phyloP scores from a whole-genome alignment of 30 jellyfish, hydroid and myxozoan species.

The Aurelia coerulea region DNA sequence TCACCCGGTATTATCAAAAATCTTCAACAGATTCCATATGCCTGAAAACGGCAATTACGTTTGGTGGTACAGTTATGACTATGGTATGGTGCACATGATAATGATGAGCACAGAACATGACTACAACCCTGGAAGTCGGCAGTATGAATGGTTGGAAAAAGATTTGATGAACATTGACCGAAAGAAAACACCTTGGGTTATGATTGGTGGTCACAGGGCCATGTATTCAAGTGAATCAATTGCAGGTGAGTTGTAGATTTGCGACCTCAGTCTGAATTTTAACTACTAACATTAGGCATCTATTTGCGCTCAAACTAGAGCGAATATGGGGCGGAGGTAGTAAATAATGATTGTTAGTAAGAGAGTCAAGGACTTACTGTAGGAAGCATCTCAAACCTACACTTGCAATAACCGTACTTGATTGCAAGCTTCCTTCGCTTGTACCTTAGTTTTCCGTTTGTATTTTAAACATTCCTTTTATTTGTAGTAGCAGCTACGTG shows the following conservation, averaged over 20 bases:
- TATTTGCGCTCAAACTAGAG: too few species aligned
- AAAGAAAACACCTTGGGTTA: slow-evolving; percentile 83
- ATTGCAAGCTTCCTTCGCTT: too few species aligned
- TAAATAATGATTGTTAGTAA: too few species aligned
- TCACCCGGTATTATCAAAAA: neutral
- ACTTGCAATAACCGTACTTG: too few species aligned
- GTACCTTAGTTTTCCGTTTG: too few species aligned
- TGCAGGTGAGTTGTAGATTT: slow-evolving; percentile 16
- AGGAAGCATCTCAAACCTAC: too few species aligned
- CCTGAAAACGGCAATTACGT: slow-evolving; percentile 88
- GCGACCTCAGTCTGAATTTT: too few species aligned
- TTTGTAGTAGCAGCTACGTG: too few species aligned
- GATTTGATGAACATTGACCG: slow-evolving; percentile 77
- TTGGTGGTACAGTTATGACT: slow-evolving; percentile 91
- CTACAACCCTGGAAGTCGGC: slow-evolving; percentile 74
- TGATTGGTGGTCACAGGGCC: slow-evolving; percentile 87
- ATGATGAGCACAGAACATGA: slow-evolving; percentile 89
- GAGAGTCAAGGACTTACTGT: too few species aligned
- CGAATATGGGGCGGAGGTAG: too few species aligned
- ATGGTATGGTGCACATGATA: slow-evolving; percentile 85
- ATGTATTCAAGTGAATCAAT: slow-evolving; percentile 79
- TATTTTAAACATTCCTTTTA: too few species aligned
- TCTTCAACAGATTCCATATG: slow-evolving; percentile 88
- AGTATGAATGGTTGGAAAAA: slow-evolving; percentile 81
- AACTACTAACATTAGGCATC: too few species aligned